Conservation (phyloP, 2,888 invertebrate genomes). For the Cryptosula pallasiana region DNA sequence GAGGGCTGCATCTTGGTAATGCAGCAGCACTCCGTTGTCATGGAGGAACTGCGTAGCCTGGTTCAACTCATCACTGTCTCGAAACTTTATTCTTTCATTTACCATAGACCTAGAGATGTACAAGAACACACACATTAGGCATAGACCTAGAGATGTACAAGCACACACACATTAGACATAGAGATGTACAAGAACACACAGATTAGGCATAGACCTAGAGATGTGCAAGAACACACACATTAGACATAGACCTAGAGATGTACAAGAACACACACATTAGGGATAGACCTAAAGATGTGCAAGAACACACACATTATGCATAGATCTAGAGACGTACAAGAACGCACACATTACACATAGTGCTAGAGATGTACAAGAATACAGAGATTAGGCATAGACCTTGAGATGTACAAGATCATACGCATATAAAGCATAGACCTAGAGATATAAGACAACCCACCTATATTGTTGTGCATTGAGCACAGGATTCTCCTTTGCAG, state of each 20-base stretch:
- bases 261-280: too few species aligned
- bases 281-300: too few species aligned
- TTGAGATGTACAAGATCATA: too few species aligned
- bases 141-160: slow-evolving; percentile 52
- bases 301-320: too few species aligned
- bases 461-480: slow-evolving; percentile 52
- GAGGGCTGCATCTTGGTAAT: slow-evolving; percentile 49
- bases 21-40: slow-evolving; percentile 87
- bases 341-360: too few species aligned
- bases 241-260: too few species aligned
- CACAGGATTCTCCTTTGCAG: slow-evolving; percentile 54
- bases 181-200: slow-evolving; percentile 50
- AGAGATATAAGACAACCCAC: slow-evolving; percentile 34
- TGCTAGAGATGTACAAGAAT: too few species aligned
- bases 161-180: slow-evolving; percentile 57
- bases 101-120: slow-evolving; percentile 54
- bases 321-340: too few species aligned
- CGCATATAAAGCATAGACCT: too few species aligned
- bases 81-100: slow-evolving; percentile 64
- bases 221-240: slow-evolving; percentile 46
- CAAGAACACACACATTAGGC: too few species aligned
- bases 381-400: too few species aligned
- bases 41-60: slow-evolving; percentile 95
- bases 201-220: slow-evolving; percentile 56
- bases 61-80: slow-evolving; percentile 84